Evolutionary conservation across 2,113 vertebrate genomes (phyloP).

Genomic region (Sula dactylatra): DNA sequence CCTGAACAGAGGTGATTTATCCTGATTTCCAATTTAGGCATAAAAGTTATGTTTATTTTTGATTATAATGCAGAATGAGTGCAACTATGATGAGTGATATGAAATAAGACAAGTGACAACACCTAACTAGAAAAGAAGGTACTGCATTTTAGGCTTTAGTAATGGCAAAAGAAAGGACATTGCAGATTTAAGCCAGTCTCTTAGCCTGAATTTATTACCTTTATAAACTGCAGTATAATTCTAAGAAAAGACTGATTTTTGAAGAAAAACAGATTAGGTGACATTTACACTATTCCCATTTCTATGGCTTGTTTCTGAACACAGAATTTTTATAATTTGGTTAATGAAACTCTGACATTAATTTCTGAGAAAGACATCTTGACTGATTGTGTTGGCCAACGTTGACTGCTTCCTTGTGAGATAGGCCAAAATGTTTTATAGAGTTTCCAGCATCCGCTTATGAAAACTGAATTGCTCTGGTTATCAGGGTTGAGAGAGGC

Average conservation of each 20-base stretch:
- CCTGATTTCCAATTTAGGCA: neutral
- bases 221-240: neutral
- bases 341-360: neutral
- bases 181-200: neutral
- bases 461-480: neutral
- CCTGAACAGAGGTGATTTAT: neutral
- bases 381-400: neutral
- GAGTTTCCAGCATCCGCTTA: neutral
- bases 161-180: neutral
- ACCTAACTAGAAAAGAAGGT: neutral
- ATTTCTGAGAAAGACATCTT: neutral
- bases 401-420: neutral
- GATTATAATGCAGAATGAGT: neutral
- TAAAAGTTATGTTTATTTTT: neutral
- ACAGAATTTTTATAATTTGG: neutral
- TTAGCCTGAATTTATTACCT: neutral
- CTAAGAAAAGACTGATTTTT: neutral
- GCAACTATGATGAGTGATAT: neutral
- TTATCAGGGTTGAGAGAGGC: neutral
- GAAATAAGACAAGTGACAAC: neutral
- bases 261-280: neutral
- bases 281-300: neutral
- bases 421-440: neutral
- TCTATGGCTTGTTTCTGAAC: neutral
- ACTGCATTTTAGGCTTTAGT: neutral